Conservation (phyloP, 1,140 invertebrate species). For the Drosophila murphyi region DNA sequence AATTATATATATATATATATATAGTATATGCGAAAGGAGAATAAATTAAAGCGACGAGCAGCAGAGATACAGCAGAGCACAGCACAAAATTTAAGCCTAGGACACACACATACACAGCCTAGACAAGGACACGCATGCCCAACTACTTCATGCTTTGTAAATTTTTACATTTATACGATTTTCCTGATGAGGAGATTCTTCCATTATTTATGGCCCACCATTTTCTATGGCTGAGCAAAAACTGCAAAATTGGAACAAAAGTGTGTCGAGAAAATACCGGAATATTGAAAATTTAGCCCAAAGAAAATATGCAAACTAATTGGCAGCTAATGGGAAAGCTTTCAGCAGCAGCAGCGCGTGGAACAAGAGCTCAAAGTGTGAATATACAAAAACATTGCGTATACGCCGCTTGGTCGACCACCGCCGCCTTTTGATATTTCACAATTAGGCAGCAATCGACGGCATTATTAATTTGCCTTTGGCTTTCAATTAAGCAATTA, state of each 20-base stretch:
- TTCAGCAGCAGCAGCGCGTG: slow-evolving; percentile 46
- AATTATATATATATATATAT: slow-evolving; percentile 33
- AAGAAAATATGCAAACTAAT: slow-evolving; percentile 64
- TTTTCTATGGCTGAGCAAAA: slow-evolving; percentile 6
- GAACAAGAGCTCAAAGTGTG: slow-evolving; percentile 27
- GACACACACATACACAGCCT: not conserved
- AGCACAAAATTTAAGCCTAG: slow-evolving; percentile 17
- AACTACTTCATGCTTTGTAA: slow-evolving; percentile 32
- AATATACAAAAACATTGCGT: slow-evolving; percentile 56
- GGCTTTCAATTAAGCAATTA: slow-evolving; percentile 78
- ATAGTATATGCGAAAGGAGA: not conserved
- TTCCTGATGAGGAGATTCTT: slow-evolving; percentile 4
- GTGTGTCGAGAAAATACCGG: not conserved
- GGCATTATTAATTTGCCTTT: slow-evolving; percentile 77
- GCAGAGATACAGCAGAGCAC: slow-evolving; percentile 28
- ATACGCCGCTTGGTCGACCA: slow-evolving; percentile 58
- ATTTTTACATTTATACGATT: slow-evolving; percentile 30
- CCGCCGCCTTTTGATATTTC: slow-evolving; percentile 67
- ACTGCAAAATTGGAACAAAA: slow-evolving; percentile 14
- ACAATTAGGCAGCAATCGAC: slow-evolving; percentile 76
- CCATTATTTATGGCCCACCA: slow-evolving; percentile 17
- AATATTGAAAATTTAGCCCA: slow-evolving; percentile 7
- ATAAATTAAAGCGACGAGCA: slow-evolving; percentile 8
- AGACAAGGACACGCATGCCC: slow-evolving; percentile 43
- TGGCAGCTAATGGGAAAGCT: slow-evolving; percentile 73